Evolutionary conservation across 1,140 invertebrate genomes (phyloP), one percentile per base, ranked within the genome.

Genomic region (Rhopalosiphum maidis): DNA sequence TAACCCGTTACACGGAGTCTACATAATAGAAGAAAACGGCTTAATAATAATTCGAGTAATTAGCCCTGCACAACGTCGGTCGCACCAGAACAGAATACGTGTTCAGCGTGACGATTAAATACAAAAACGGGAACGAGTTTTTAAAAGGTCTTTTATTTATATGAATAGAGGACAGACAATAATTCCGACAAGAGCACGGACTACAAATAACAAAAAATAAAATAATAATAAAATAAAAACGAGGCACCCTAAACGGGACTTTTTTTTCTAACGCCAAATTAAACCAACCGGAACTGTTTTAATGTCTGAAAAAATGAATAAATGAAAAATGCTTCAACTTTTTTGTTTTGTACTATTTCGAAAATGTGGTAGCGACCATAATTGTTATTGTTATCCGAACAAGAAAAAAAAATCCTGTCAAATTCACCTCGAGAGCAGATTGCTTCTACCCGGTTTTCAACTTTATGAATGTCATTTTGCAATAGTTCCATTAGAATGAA

Each of bases 11-110:
- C 46, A 21, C n/a, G 21, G 2, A 35, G 43, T 48, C 23, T 86
- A 86, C 68, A 93, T 55, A 93, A 93, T 86, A 93, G 43, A 93
- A 93, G 60, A 93, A 93, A 54, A 89, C 88, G 77, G 35, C 43
- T 85, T 93, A 93, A 93, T 93, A 93, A 93, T 93, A 93, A 93
- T 93, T 93, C 82, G 43, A 86, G 77, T 93, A 93, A 93, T 93
- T 93, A 93, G 91, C 82, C 82, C 7, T 37, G 43, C 82, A 43
- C 55, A 54, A 83, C 48, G 77, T 25, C 41, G 41, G 37, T 11
- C 48, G 25, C 22, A 35, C 46, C 30, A 86, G 35, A 86, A 25
- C 48, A 43, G 82, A 93, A 51, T 93, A 93, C 91, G 91, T 93
- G 91, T 93, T 93, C 91, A 37, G 91, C 82, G 48, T 93, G 85